phyloP scores from a whole-genome alignment of 37 sponge, comb jelly and placozoan species.

The Crambe crambe region DNA sequence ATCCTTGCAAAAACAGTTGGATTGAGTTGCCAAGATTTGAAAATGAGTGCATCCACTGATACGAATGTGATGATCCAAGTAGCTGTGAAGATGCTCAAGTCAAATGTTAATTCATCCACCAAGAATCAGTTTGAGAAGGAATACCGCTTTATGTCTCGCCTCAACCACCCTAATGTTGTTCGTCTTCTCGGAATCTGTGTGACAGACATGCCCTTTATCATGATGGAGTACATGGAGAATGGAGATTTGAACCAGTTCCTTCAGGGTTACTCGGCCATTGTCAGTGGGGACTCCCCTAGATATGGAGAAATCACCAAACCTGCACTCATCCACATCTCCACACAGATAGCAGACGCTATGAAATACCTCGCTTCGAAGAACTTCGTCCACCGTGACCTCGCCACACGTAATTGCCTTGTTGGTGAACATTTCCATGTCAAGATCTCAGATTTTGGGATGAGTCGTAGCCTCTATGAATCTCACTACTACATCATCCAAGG shows the following conservation, averaged over 20 bases:
- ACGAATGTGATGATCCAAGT: slow-evolving; percentile 44
- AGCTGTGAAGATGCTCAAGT: slow-evolving; percentile 78
- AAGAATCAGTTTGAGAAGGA: slow-evolving; percentile 81
- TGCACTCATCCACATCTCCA: slow-evolving; percentile 48
- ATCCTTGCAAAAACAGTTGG: slow-evolving; percentile 68
- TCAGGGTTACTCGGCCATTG: slow-evolving; percentile 15
- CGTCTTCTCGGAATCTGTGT: slow-evolving; percentile 74
- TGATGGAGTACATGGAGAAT: slow-evolving; percentile 96
- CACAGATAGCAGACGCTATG: slow-evolving; percentile 81
- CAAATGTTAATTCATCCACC: slow-evolving; percentile 24
- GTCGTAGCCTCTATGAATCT: slow-evolving; percentile 57
- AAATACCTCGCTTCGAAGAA: slow-evolving; percentile 69
- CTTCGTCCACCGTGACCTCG: slow-evolving; percentile 80
- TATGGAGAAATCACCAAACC: slow-evolving; percentile 10
- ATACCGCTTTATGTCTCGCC: slow-evolving; percentile 84
- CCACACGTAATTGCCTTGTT: slow-evolving; percentile 83
- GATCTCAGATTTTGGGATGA: slow-evolving; percentile 89
- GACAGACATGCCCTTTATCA: slow-evolving; percentile 52
- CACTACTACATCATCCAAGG: slow-evolving; percentile 63
- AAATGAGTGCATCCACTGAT: slow-evolving; percentile 33
- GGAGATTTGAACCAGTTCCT: slow-evolving; percentile 87
- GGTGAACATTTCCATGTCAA: slow-evolving; percentile 70
- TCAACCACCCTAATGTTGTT: slow-evolving; percentile 73
- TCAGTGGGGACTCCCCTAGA: neutral
- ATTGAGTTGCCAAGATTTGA: slow-evolving; percentile 61